phyloP scores from a whole-genome alignment of 2,113 vertebrate genomes.

The Theropithecus gelada region DNA sequence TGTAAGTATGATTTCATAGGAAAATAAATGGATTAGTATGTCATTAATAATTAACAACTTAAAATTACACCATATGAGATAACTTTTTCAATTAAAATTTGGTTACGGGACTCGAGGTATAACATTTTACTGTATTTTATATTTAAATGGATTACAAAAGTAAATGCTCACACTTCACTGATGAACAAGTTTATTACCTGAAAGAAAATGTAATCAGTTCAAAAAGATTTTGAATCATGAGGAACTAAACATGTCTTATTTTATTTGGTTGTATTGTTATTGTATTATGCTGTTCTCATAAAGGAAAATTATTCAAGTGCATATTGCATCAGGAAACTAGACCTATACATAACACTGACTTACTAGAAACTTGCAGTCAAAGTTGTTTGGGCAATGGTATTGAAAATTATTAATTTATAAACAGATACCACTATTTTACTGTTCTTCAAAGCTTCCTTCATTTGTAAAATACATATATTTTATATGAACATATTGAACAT shows the following conservation, averaged over 20 bases:
- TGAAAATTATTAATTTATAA: slow-evolving; percentile 27
- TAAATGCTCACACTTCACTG: slow-evolving; percentile 28
- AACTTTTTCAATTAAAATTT: slow-evolving; percentile 34
- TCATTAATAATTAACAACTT: slow-evolving; percentile 51
- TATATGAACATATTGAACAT: not conserved
- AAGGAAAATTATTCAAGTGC: slow-evolving; percentile 51
- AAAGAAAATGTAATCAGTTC: slow-evolving; percentile 52
- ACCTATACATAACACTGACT: slow-evolving; percentile 50
- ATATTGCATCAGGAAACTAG: not conserved
- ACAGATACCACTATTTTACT: not conserved
- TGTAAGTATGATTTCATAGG: not conserved
- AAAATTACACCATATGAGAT: not conserved
- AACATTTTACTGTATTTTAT: not conserved
- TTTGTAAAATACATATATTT: slow-evolving; percentile 58
- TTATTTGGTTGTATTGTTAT: slow-evolving; percentile 35
- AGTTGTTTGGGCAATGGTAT: not conserved
- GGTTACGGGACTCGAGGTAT: not conserved
- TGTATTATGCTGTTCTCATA: slow-evolving; percentile 51
- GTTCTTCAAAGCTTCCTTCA: not conserved
- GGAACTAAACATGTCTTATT: slow-evolving; percentile 34
- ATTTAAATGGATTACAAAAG: slow-evolving; percentile 35
- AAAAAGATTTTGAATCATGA: not conserved
- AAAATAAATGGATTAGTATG: not conserved
- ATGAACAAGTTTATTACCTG: slow-evolving; percentile 47
- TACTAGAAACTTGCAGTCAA: slow-evolving; percentile 42